These are phyloP conservation scores for Pavo muticus DNA, from an alignment of 2,113 vertebrate genomes.

Conservation along the genomic window DNA sequence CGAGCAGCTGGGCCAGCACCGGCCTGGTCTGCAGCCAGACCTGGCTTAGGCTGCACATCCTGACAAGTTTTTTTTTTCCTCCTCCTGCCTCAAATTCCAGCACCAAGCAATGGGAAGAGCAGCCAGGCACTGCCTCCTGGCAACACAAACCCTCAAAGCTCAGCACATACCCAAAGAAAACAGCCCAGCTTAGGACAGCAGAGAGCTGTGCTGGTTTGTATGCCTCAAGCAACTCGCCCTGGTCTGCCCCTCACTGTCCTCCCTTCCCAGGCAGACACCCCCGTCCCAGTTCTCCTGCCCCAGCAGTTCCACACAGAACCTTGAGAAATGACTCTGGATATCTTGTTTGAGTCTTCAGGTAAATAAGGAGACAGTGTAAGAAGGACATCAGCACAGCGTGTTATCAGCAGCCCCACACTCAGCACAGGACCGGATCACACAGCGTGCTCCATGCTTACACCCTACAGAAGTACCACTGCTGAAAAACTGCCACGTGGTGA, in stretches of 20 bases:
- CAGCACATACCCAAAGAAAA: not conserved
- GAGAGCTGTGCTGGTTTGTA: fast-evolving
- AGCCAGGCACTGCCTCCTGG: not conserved
- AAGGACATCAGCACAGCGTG: not conserved
- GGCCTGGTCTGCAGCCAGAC: not conserved
- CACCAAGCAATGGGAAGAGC: fast-evolving
- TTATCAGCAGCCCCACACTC: not conserved
- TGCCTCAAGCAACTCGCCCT: not conserved
- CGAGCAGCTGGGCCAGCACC: not conserved
- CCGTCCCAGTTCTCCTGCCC: not conserved
- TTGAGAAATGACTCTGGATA: not conserved
- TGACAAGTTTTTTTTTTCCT: not conserved
- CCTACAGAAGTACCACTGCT: not conserved
- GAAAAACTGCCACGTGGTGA: fast-evolving
- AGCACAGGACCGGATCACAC: not conserved
- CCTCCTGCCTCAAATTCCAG: not conserved
- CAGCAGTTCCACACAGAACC: not conserved
- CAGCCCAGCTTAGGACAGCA: fast-evolving
- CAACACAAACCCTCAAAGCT: not conserved
- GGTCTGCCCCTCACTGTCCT: not conserved
- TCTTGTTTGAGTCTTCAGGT: not conserved
- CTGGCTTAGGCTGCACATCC: not conserved
- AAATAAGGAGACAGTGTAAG: not conserved
- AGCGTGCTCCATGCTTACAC: not conserved
- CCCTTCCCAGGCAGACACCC: not conserved